Base-by-base conservation (phyloP, 2,888 invertebrate species). In the Patella depressa region DNA sequence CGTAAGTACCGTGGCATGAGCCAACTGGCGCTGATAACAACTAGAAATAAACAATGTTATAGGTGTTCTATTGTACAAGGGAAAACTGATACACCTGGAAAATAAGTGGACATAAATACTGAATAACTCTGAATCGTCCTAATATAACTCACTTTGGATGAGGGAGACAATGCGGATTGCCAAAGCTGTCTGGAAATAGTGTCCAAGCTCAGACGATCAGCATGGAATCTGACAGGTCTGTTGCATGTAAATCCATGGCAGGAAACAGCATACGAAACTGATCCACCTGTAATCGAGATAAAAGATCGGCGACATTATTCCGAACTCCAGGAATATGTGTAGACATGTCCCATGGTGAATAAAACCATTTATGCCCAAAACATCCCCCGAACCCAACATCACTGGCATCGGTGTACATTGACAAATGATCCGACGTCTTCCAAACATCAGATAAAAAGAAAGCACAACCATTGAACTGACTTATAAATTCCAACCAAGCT, bases 391-490 rank as follows among this genome's bases (percentile, higher is more conserved):
- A 75, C 7, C 76, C 78, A 24, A 24, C 5, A 29, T 70, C 19
- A 14, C 55, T 29, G 5, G 73, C 73, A 76, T 76, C 78, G 15
- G 76, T 76, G 59, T n/a, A 76, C 19, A 78, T 19, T 19, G 24
- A 14, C 4, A 78, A n/a, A 17, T 29, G 24, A 14, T 72, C 70
- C 12, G 69, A 73, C 7, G 72, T 53, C 15, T 65, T 11, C 76
- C 78, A 78, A 12, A 45, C 24, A 3, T 69, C 24, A 19, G 59
- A 59, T 29, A 69, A 53, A 53, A 75, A 75, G 11, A 75, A 29
- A 1, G 75, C 11, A 17, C n/a, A 19, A 19, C 74, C 24, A 57
- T 74, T 74, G 34, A n/a, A 74, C 11, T 24, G 9, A 11, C 54
- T 24, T 12, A 74, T 17, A 74, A 74, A 74, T 55, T 74, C 17